phyloP scores from a whole-genome alignment of 2,888 invertebrate species.

The Ferrisia virgata region DNA sequence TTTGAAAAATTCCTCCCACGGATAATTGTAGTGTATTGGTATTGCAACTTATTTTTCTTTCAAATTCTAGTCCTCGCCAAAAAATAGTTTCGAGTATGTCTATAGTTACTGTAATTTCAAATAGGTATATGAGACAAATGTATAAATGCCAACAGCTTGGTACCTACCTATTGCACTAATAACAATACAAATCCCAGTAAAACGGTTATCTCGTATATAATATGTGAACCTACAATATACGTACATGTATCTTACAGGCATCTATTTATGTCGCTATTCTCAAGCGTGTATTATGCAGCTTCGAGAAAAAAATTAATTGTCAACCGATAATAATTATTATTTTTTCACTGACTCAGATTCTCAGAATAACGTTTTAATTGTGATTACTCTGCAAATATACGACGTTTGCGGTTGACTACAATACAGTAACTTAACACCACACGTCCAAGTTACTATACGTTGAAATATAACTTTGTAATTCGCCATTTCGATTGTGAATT shows the following conservation, averaged over 20 bases:
- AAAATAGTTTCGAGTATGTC: no score
- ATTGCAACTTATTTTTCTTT: no score
- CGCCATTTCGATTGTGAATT: background rate
- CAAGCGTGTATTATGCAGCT: background rate
- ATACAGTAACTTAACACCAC: background rate
- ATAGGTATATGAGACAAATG: no score
- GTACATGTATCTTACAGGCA: background rate
- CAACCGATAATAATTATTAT: constrained; percentile 19
- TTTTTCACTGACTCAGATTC: constrained; percentile 21
- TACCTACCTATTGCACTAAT: no score
- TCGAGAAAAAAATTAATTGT: background rate
- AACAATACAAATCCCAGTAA: background rate
- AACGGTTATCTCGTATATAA: background rate
- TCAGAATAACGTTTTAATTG: constrained; percentile 23
- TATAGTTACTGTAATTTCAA: no score
- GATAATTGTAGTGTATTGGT: no score
- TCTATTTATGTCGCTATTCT: constrained; percentile 9
- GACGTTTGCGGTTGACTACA: constrained; percentile 19
- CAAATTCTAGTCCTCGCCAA: no score
- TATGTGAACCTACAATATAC: background rate
- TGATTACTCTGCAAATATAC: constrained; percentile 5
- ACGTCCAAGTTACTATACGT: background rate
- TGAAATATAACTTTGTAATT: background rate
- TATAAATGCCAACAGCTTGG: no score
- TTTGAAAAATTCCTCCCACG: no score